A percentile compares a stretch with the other conserved stretches of the same genome.
phyloP scores from a whole-genome alignment of 1,140 invertebrate species.

The Lepeophtheirus salmonis region DNA sequence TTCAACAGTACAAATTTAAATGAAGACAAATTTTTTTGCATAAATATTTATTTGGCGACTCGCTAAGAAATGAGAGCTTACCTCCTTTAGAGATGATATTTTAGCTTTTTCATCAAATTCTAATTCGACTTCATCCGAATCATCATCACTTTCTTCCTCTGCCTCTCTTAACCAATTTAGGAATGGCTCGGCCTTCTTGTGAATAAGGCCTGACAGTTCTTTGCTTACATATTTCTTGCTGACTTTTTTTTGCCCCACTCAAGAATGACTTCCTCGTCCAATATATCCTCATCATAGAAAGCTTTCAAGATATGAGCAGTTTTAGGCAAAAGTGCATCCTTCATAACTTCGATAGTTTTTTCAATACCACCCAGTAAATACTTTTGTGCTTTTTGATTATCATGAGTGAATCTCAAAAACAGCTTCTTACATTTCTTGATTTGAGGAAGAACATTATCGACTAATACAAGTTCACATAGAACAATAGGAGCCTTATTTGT shows the following conservation, averaged over 20 bases:
- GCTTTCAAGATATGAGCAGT: constrained; percentile 76
- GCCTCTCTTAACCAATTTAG: constrained; percentile 92
- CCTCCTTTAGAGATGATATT: constrained; percentile 12
- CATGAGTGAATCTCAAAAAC: constrained; percentile 55
- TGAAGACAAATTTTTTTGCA: too few relatives aligned
- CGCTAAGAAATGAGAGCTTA: too few relatives aligned
- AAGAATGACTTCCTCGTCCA: constrained; percentile 80
- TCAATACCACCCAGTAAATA: constrained; percentile 88
- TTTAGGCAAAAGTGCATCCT: constrained; percentile 57
- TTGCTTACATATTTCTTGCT: constrained; percentile 83
- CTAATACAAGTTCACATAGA: constrained; percentile 77
- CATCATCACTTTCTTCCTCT: constrained; percentile 58
- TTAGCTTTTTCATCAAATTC: constrained; percentile 26
- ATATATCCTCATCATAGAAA: constrained; percentile 83
- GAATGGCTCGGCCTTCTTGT: constrained; percentile 74
- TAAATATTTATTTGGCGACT: too few relatives aligned
- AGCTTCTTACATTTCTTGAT: constrained; percentile 33
- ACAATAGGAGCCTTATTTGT: constrained; percentile 73
- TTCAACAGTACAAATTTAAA: too few relatives aligned
- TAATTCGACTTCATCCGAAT: constrained; percentile 43
- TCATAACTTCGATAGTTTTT: constrained; percentile 66
- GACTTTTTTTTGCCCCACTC: constrained; percentile 83
- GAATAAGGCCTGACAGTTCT: constrained; percentile 75
- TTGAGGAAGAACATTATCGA: constrained; percentile 41
- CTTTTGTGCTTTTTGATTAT: constrained; percentile 75